Evolutionary conservation across 2,888 invertebrate genomes (phyloP), one percentile per base, ranked within the genome.

Genomic region (Drosophila subquinaria): DNA sequence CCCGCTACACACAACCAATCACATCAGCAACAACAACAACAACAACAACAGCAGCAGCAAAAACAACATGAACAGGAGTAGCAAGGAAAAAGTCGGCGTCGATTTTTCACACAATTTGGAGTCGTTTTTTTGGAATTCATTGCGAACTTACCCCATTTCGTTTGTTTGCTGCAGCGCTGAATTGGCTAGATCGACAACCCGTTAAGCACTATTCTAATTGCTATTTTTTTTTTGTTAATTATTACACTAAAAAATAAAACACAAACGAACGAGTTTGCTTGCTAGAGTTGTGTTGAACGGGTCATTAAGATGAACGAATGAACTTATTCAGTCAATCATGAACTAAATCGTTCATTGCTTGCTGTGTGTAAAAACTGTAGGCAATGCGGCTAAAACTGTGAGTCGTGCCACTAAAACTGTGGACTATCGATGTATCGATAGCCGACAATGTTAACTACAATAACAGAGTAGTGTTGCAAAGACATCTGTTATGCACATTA

Each of bases 71-170:
- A 72, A 17, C 15, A 68, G 60, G 38, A 65, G 40, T 45, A 64
- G 45, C 51, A 68, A 78, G 69, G 69, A 72, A 76, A 60, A 67
- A 75, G 72, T 78, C 84, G 82, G 85, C 83, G 83, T 84, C 88
- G 88, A 84, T 84, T 84, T 84, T 87, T 87, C 84, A 82, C 84
- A 82, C 79, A 84, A 76, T 51, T 76, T 59, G 33, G 27, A 65
- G 33, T 68, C 53, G 33, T 23, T 67, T 53, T 23, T 67, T 53
- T 53, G 20, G 23, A 50, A 53, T 56, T 35, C 47, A 23, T 63
- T 33, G 9, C 45, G 38, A 51, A 81, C 84, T 81, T 82, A 85
- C 84, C 84, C 84, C 84, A 85, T 85, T 70, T 65, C 73, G 51
- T 73, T 81, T 47, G 50, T 73, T 72, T 55, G 75, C 72, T 70